Base-by-base conservation (phyloP, 2,113 vertebrate species). In the Trinectes maculatus region DNA sequence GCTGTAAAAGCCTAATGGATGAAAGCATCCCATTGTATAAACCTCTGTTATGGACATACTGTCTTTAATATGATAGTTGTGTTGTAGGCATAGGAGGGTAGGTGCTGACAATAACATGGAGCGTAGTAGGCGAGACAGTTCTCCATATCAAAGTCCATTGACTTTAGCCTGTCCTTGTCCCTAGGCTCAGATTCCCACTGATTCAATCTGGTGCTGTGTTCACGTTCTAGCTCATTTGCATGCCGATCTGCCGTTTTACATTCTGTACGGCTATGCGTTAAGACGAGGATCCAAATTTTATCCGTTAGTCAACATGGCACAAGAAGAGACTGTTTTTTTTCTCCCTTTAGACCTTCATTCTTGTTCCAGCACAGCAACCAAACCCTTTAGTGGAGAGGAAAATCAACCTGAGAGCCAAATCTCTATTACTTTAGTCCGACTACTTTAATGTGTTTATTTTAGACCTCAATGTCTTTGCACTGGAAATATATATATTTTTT, bases 81-180 rank as follows among this genome's bases (percentile, higher is more conserved):
- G 44, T 67, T 76, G 44, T 43, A 31, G 24, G 59, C 47, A 70
- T 8, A 34, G 52, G 25, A 33, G 43, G 29, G 28, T 29, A 36
- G 47, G 37, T n/a, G 52, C 72, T 51, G 49, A 67, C 60, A 60
- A 55, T 47, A 59, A 29, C 36, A 16, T n/a, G 52, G 63, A 31
- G 51, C 54, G 46, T 46, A 49, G 26, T n/a, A 57, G 31, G 72
- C 39, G 0, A 61, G 52, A 57, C 64, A 64, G 47, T 70, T 82
- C 55, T 82, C 71, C 42, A 55, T 69, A 82, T 77, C 68, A 71
- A 74, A 84, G 70, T 53, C 65, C 39, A 57, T 51, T 84, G 85
- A 80, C 83, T 87, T 85, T 76, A 66, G 66, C 61, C 18, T 36
- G 77, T 77, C 85, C 76, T 84, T 79, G 78, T 67, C 53, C 65